Base-by-base conservation (phyloP, 30 jellyfish, hydroid and myxozoan genomes). In the Aurelia coerulea region DNA sequence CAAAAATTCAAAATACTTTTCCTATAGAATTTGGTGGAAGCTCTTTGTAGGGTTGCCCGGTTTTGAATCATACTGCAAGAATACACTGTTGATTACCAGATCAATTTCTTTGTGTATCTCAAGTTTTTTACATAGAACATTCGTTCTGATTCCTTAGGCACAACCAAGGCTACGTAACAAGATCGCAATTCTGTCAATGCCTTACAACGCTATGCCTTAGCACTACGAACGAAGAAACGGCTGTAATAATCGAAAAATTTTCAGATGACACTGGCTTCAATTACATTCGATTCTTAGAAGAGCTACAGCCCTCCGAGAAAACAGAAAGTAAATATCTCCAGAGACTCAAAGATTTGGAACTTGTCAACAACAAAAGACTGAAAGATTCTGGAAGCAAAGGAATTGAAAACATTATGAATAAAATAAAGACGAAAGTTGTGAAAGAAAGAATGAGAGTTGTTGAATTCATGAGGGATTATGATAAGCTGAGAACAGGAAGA, bases 241-340 rank as follows among this genome's bases (percentile, higher is more conserved):
- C 71, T 56, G 69, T 93, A 10, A 58, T 93, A 10, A 83, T 74
- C 65, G 93, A 88, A 35, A 88, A 85, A 74, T 93, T 88, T 56
- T 79, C 94, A 52, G 98, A 93, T 70, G 96, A 88, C 39, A 89
- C 98, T 39, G 98, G 98, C 52, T 93, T 93, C 68, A 93, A 93
- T 62, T 93, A 93, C 78, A 62, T 88, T 63, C 71, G 84, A 1
- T 93, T 93, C 80, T 67, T 93, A 15, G 97, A 83, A 49, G 97
- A 88, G 50, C 91, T 93, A 18, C 97, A 93, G 74, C 98, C 98
- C 10, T 64, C 96, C 2, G 96, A 84, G 79, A 84, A 88, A 88
- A 58, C 86, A 9, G 96, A 88, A 63, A 68, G 79, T 17, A 93
- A 75, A 60, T 93, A 93, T 73, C 11, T 71, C 34, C 88, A 93